phyloP scores from a whole-genome alignment of 2,797 vertebrate genomes.

The Acrossocheilus wenchowensis region DNA sequence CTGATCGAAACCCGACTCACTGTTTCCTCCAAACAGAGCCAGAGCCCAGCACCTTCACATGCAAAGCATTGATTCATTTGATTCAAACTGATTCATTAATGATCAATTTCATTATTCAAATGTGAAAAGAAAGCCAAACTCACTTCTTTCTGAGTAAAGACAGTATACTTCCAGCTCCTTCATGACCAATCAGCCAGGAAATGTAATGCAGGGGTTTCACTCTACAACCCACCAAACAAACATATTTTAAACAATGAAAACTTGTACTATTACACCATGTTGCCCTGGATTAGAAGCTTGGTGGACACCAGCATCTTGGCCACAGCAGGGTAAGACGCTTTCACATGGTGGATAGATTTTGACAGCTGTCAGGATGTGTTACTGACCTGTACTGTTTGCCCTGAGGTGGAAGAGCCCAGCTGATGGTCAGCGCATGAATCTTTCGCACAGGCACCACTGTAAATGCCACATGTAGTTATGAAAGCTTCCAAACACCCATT shows the following conservation, averaged over 20 bases:
- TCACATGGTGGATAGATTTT: neutral
- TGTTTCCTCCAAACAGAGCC: slow-evolving; percentile 93
- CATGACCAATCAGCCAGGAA: slow-evolving; percentile 95
- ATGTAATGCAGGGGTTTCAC: slow-evolving; percentile 96
- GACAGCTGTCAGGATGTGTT: neutral
- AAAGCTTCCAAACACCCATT: neutral
- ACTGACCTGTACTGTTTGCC: slow-evolving; percentile 90
- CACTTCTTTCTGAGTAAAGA: slow-evolving; percentile 93
- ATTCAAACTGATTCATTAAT: neutral
- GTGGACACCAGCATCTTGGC: slow-evolving; percentile 2
- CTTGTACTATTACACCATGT: neutral
- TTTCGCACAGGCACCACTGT: slow-evolving; percentile 94
- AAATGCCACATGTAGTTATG: slow-evolving; percentile 45
- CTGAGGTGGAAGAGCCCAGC: slow-evolving; percentile 93
- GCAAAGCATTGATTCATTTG: neutral
- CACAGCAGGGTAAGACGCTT: neutral
- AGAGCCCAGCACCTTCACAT: slow-evolving; percentile 91
- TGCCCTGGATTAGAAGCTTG: neutral
- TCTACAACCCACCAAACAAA: slow-evolving; percentile 70
- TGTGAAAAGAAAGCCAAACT: slow-evolving; percentile 52
- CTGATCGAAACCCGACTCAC: slow-evolving; percentile 94
- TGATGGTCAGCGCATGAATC: slow-evolving; percentile 91
- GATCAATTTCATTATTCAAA: neutral
- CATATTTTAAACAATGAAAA: neutral
- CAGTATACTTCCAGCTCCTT: slow-evolving; percentile 93